Conservation (phyloP, 2,113 vertebrate genomes). For the Poeciliopsis prolifica region DNA sequence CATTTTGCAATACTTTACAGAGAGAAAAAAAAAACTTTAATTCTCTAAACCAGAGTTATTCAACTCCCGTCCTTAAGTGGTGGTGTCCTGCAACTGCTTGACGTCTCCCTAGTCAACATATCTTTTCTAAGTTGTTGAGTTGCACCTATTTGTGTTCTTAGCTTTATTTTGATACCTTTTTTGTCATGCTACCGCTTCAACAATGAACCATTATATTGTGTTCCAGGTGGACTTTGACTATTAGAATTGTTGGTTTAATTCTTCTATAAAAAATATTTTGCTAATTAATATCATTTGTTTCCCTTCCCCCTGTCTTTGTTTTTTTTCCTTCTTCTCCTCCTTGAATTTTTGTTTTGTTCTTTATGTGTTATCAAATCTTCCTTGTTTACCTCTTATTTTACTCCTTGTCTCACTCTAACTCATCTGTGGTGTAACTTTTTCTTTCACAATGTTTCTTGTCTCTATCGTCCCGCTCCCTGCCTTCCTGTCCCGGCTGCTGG, state of each 20-base stretch:
- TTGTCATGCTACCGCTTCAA: not conserved
- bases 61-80: no score
- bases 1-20: not conserved
- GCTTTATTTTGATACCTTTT: not conserved
- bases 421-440: slow-evolving; percentile 9
- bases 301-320: not conserved
- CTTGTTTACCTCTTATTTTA: not conserved
- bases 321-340: not conserved
- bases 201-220: not conserved
- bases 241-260: not conserved
- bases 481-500: slow-evolving; percentile 16
- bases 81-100: no score
- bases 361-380: slow-evolving; percentile 19
- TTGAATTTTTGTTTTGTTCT: slow-evolving; percentile 3
- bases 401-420: not conserved
- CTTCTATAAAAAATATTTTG: not conserved
- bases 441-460: slow-evolving; percentile 10
- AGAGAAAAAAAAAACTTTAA: not conserved
- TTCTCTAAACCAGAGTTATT: no score
- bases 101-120: no score
- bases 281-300: slow-evolving; percentile 29
- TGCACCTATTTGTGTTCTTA: not conserved
- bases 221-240: not conserved
- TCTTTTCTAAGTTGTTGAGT: not conserved
- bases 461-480: slow-evolving; percentile 10